A percentile compares a stretch with the other conserved stretches of the same genome.
These are phyloP conservation scores for Ancistrus triradiatus DNA, from an alignment of 2,113 vertebrate genomes.

Conservation along the genomic window DNA sequence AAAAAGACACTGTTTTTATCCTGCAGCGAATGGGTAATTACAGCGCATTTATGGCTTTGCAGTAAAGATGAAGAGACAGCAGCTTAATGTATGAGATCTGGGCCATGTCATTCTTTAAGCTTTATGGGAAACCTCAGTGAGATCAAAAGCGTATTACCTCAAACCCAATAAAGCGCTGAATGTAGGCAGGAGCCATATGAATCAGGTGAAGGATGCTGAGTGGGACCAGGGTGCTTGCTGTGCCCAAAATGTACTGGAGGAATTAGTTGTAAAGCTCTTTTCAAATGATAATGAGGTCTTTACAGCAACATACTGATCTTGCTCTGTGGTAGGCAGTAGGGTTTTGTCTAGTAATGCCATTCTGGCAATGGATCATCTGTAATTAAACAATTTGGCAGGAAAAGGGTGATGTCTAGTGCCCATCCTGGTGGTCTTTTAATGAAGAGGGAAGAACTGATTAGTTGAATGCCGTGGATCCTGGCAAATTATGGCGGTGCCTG, in stretches of 20 bases:
- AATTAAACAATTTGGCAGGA: conserved; percentile 72
- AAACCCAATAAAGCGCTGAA: conserved; percentile 61
- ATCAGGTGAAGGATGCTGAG: conserved; percentile 51
- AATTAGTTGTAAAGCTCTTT: conserved; percentile 71
- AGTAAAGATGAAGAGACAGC: conserved; percentile 50
- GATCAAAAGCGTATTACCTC: conserved; percentile 62
- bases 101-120: conserved; percentile 56
- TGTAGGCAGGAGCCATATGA: conserved; percentile 49
- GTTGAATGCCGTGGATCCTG: conserved; percentile 35
- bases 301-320: conserved; percentile 65
- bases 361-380: conserved; percentile 71
- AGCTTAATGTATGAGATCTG: conserved; percentile 49
- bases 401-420: conserved; percentile 41
- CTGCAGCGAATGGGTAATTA: conserved; percentile 27
- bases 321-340: conserved; percentile 57
- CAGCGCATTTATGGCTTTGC: conserved; percentile 43
- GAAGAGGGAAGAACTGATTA: conserved; percentile 45
- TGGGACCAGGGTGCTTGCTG: conserved; percentile 54
- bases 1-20: conserved; percentile 3
- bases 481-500: conserved; percentile 12
- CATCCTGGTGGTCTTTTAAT: conserved; percentile 59
- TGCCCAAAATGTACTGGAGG: conserved; percentile 65
- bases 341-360: conserved; percentile 62
- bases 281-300: conserved; percentile 74
- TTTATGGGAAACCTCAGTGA: conserved; percentile 57